A percentile compares a stretch with the other conserved stretches of the same genome.
phyloP scores from a whole-genome alignment of 2,797 vertebrate species.

The Helostoma temminkii region DNA sequence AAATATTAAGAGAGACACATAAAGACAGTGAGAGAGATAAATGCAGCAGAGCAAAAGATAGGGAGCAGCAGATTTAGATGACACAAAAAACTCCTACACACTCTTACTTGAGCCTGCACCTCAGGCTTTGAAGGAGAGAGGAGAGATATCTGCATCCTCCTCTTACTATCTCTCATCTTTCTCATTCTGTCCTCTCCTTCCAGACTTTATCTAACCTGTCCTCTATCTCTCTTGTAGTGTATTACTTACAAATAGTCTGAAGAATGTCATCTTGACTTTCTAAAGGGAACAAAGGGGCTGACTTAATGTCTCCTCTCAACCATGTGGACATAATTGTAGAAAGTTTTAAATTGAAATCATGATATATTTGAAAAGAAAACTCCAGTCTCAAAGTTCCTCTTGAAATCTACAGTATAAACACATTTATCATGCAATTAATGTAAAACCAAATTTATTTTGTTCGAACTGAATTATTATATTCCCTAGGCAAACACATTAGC shows the following conservation, averaged over 20 bases:
- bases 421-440: neutral
- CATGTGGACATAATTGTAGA: constrained; percentile 3
- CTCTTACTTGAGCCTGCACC: constrained; percentile 57
- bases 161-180: constrained; percentile 19
- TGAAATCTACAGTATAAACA: constrained; percentile 8
- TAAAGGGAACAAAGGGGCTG: constrained; percentile 22
- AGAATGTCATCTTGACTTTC: constrained; percentile 15
- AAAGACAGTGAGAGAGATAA: constrained; percentile 33
- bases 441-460: neutral
- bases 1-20: constrained; percentile 26
- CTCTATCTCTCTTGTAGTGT: neutral
- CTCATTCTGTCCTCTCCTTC: constrained; percentile 28
- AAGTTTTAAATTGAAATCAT: constrained; percentile 26
- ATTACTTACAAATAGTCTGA: constrained; percentile 7
- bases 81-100: constrained; percentile 69
- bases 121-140: constrained; percentile 57
- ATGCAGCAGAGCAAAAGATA: constrained; percentile 52
- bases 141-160: constrained; percentile 42
- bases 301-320: constrained; percentile 27
- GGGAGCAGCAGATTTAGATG: constrained; percentile 60
- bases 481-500: neutral
- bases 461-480: neutral
- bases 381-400: constrained; percentile 15
- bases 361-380: too few species aligned
- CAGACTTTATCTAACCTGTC: constrained; percentile 17